Conservation (phyloP, 2,888 invertebrate species). For the Macaria liturata region DNA sequence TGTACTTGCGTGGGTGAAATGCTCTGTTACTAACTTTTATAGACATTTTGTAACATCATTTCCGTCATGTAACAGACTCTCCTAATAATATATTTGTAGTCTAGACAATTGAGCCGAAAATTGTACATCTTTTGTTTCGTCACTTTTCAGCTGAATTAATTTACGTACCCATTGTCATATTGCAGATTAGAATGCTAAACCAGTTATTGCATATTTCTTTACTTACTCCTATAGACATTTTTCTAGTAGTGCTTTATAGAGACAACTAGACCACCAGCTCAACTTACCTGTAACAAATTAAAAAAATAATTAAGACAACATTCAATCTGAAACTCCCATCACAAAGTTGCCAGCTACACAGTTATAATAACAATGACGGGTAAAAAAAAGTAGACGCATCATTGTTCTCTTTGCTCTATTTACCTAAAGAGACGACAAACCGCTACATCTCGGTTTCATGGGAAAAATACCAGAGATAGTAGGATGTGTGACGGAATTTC, state of each 20-base stretch:
- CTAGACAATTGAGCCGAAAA: too few species aligned
- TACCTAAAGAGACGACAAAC: slow-evolving; percentile 54
- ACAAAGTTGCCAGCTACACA: slow-evolving; percentile 47
- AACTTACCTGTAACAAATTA: slow-evolving; percentile 50
- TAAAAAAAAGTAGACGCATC: slow-evolving; percentile 54
- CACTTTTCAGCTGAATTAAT: too few species aligned
- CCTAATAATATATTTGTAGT: too few species aligned
- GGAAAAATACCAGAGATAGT: slow-evolving; percentile 26
- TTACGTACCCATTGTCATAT: too few species aligned
- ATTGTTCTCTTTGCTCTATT: slow-evolving; percentile 76
- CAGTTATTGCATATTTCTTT: too few species aligned
- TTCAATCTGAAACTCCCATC: slow-evolving; percentile 48
- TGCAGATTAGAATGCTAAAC: too few species aligned
- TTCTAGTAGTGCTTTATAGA: background rate
- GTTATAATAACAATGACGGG: slow-evolving; percentile 55
- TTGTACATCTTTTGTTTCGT: too few species aligned
- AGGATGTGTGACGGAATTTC: slow-evolving; percentile 18
- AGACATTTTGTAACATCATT: too few species aligned
- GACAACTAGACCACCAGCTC: slow-evolving; percentile 6
- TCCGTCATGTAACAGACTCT: too few species aligned
- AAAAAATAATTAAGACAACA: slow-evolving; percentile 36
- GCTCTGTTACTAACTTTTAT: slow-evolving; percentile 1
- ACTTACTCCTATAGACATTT: too few species aligned
- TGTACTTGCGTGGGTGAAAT: slow-evolving; percentile 18
- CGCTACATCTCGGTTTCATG: slow-evolving; percentile 32